A percentile compares a stretch with the other conserved stretches of the same genome.
Conservation (phyloP, 2,113 vertebrate species). For the Indri indri region DNA sequence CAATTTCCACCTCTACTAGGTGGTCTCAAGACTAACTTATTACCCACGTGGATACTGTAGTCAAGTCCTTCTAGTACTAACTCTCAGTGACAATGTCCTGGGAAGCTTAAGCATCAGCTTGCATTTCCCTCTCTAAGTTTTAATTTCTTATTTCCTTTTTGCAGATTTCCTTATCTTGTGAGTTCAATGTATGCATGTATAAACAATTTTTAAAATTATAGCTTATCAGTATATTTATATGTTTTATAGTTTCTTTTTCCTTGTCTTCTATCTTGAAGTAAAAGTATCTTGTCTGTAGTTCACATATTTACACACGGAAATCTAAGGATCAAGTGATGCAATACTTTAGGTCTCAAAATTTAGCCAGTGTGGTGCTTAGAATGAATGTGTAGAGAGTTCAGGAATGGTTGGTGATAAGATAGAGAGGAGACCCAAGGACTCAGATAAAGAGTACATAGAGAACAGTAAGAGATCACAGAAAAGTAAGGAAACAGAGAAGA, state of each 20-base stretch:
- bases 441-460: background rate
- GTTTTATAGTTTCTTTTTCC: background rate
- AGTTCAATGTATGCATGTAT: background rate
- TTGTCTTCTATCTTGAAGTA: background rate
- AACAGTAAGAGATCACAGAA: background rate
- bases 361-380: background rate
- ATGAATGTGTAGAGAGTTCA: background rate
- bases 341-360: background rate
- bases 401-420: background rate
- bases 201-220: background rate
- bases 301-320: background rate
- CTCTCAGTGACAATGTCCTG: background rate
- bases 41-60: background rate
- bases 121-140: background rate
- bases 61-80: background rate
- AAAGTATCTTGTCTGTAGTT: background rate
- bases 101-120: background rate
- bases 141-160: background rate
- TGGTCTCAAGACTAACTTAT: background rate
- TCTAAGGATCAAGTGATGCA: background rate
- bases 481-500: background rate
- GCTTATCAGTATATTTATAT: background rate
- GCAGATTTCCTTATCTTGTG: background rate
- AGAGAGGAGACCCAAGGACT: background rate
- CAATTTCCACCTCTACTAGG: background rate